phyloP scores from a whole-genome alignment of 1,140 invertebrate species.

The Hylaeus anthracinus region DNA sequence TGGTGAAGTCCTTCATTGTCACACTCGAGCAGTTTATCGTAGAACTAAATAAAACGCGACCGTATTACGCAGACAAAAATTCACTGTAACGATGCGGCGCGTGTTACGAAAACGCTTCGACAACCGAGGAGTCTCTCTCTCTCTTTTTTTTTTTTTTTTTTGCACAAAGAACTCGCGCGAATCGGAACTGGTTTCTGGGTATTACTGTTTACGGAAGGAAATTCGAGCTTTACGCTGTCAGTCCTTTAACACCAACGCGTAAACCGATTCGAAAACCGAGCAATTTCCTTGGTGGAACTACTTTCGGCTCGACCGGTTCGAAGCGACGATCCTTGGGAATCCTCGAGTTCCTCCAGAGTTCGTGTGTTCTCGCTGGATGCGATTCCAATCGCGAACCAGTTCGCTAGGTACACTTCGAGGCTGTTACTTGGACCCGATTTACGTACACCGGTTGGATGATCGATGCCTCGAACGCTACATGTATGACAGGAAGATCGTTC shows the following conservation, averaged over 20 bases:
- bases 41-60: background rate
- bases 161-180: background rate
- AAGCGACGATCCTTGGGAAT: too few relatives aligned
- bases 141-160: background rate
- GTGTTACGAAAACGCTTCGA: background rate
- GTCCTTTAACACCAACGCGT: background rate
- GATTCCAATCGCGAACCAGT: too few relatives aligned
- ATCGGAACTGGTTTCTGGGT: background rate
- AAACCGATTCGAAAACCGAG: background rate
- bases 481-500: background rate
- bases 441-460: background rate
- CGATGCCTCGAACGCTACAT: background rate
- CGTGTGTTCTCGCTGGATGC: too few relatives aligned
- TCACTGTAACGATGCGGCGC: background rate
- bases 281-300: background rate
- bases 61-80: background rate
- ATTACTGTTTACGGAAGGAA: background rate
- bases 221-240: background rate
- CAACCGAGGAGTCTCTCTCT: background rate
- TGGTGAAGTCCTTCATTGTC: conserved; percentile 82
- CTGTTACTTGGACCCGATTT: background rate
- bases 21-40: background rate
- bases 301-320: too few relatives aligned
- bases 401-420: too few relatives aligned
- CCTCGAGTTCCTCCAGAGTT: too few relatives aligned